phyloP scores from a whole-genome alignment of 2,797 vertebrate species.

The Geotria australis region DNA sequence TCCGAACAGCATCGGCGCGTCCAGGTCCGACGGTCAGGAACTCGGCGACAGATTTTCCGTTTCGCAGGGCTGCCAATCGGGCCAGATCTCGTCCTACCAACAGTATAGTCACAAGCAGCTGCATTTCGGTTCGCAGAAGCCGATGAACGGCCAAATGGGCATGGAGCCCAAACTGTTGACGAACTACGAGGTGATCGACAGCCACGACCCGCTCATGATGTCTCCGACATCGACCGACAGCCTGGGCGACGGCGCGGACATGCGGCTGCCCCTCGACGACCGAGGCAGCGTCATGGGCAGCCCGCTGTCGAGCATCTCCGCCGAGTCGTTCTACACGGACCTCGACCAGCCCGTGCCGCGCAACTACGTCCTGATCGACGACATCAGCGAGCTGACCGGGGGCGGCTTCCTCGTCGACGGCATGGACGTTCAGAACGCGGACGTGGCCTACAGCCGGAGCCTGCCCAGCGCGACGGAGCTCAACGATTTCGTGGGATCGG shows the following conservation, averaged over 20 bases:
- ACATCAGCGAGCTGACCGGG: constrained; percentile 93
- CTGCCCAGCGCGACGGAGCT: not conserved
- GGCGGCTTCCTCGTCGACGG: constrained; percentile 23
- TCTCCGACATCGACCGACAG: constrained; percentile 26
- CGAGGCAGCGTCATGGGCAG: constrained; percentile 24
- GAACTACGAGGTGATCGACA: constrained; percentile 68
- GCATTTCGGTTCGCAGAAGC: too few relatives aligned
- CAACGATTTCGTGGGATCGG: not conserved
- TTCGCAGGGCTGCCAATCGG: too few relatives aligned
- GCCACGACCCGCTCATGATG: constrained; percentile 24
- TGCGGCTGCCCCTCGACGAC: constrained; percentile 31
- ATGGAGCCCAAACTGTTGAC: constrained; percentile 82
- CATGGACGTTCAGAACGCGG: constrained; percentile 18
- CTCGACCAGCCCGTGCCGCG: constrained; percentile 82
- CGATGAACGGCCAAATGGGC: constrained; percentile 8
- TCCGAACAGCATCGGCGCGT: too few relatives aligned
- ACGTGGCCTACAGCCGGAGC: not conserved
- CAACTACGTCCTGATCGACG: constrained; percentile 98
- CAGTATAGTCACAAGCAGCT: too few relatives aligned
- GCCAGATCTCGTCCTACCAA: too few relatives aligned
- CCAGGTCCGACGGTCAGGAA: too few relatives aligned
- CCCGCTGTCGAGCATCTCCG: constrained; percentile 35
- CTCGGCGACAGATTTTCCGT: too few relatives aligned
- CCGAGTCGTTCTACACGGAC: constrained; percentile 58
- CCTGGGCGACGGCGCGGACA: constrained; percentile 39